Conservation (phyloP, 2,797 vertebrate species). For the Phalloptychus januarius region DNA sequence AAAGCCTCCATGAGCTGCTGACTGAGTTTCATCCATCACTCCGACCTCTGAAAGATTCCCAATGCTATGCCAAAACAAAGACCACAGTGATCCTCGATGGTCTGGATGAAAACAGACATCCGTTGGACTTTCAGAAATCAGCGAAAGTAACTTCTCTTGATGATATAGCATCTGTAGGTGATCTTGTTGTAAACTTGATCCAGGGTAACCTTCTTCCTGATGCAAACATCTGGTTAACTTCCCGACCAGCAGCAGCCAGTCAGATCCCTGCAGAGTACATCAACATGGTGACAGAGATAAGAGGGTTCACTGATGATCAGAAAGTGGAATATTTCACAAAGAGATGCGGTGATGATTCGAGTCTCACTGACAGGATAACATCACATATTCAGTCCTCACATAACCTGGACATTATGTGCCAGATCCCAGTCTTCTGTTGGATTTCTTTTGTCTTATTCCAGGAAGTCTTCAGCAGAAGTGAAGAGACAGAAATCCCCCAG, state of each 20-base stretch:
- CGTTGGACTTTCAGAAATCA: constrained; percentile 29
- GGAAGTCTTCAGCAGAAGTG: constrained; percentile 14
- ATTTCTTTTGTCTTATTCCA: constrained; percentile 49
- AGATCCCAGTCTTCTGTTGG: constrained; percentile 71
- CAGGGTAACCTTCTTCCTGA: constrained; percentile 53
- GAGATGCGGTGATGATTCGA: background rate
- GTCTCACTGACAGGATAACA: constrained; percentile 15
- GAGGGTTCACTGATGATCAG: constrained; percentile 51
- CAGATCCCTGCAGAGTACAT: constrained; percentile 51
- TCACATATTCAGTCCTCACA: constrained; percentile 42
- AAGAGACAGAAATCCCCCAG: constrained; percentile 28
- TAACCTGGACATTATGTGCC: constrained; percentile 58
- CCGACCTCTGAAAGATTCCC: rapidly evolving
- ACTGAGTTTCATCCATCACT: constrained; percentile 33
- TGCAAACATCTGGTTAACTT: constrained; percentile 57
- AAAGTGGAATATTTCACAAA: constrained; percentile 52
- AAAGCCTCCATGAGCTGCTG: constrained; percentile 42
- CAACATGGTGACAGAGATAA: constrained; percentile 55
- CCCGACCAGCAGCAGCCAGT: constrained; percentile 52
- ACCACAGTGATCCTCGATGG: constrained; percentile 57
- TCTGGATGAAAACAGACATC: constrained; percentile 63
- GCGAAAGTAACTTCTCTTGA: constrained; percentile 14
- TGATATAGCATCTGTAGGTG: constrained; percentile 14
- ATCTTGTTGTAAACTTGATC: constrained; percentile 57
- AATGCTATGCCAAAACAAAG: background rate